Conservation (phyloP, 2,113 vertebrate species). For the Pteropus alecto region DNA sequence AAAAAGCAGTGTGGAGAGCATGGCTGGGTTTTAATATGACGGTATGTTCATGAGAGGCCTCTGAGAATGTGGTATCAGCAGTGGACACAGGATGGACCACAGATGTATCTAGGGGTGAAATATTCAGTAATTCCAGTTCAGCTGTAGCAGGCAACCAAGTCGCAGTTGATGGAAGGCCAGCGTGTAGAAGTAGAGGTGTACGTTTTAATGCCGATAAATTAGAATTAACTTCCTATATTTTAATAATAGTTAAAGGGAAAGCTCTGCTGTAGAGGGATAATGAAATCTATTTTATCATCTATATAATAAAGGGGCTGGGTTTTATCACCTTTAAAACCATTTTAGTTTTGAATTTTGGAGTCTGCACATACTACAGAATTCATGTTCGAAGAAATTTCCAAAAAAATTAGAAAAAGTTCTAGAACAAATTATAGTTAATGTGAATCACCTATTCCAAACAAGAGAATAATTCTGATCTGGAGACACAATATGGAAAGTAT, state of each 20-base stretch:
- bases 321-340: slow-evolving; percentile 65
- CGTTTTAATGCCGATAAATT: background rate
- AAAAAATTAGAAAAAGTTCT: background rate
- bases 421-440: background rate
- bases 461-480: background rate
- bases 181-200: background rate
- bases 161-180: background rate
- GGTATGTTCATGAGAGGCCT: background rate
- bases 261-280: background rate
- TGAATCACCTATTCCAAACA: background rate
- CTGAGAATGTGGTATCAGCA: background rate
- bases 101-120: background rate
- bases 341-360: slow-evolving; percentile 41
- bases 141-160: background rate
- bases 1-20: background rate
- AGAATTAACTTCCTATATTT: slow-evolving; percentile 43
- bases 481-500: background rate
- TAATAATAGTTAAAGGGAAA: slow-evolving; percentile 44
- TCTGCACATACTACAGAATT: slow-evolving; percentile 26
- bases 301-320: slow-evolving; percentile 56
- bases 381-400: background rate
- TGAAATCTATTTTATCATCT: slow-evolving; percentile 55
- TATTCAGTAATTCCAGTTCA: background rate
- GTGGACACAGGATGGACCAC: background rate
- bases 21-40: background rate